Base-by-base conservation (phyloP, 2,113 vertebrate species). In the Heptranchias perlo region DNA sequence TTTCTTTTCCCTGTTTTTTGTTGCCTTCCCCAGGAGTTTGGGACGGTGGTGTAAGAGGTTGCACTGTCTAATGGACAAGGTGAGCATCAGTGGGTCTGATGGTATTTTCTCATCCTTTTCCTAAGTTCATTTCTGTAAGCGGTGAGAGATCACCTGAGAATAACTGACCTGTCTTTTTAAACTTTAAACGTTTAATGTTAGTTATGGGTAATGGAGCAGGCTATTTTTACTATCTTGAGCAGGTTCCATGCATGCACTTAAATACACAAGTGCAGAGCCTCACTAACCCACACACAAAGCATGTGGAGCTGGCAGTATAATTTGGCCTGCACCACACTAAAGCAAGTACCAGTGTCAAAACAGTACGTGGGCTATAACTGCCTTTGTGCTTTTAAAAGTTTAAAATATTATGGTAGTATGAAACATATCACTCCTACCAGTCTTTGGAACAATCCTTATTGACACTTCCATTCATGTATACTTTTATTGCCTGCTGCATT, bases 401-500 rank as follows among this genome's bases (percentile, higher is more conserved):
- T 91, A 28, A 10, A 91, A 58, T 91, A 54, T 28, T 89, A 54
- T 86, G 35, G 4, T 47, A 47, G 86, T 31, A 49, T 89, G 86
- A 49, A 91, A 31, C 44, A 52, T 49, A 52, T 47, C 8, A 31
- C 21, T 28, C 84, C 6, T 25, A 18, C 16, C 58, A 62, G 35
- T n/a, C 62, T 0, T 93, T 61, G 54, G 35, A 61, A 18, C 31
- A 35, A 16, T 92, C 54, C 1, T 93, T 93, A 93, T 21, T 39
- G 52, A 39, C 49, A 54, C 16, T 89, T 8, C 31, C 89, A 93
- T 62, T 62, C 87, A 93, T n/a, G 31, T 62, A 18, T 35, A n/a
- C 5, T 93, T 93, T 39, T 93, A 93, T 93, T 93, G 89, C 58
- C 89, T 93, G 89, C 14, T 62, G 89, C 54, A 62, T 93, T 93